Percentiles rank a stretch among this genome's conserved stretches.
Conservation (phyloP, 2,888 invertebrate species). For the Glyphotaelius pellucidus region DNA sequence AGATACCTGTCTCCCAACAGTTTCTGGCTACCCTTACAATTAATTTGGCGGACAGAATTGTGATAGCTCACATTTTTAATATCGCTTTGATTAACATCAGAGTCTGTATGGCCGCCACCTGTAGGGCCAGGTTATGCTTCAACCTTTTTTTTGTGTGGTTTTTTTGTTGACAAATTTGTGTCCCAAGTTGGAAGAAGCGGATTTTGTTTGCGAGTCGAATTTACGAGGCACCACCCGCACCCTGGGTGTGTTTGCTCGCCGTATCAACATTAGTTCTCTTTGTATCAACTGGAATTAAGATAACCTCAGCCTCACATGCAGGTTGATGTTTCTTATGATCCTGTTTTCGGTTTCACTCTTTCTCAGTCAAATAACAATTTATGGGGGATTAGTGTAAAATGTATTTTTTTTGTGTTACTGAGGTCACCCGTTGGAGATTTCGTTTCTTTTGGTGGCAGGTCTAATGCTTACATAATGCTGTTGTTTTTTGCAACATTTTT, state of each 20-base stretch:
- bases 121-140: conserved; percentile 17
- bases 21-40: conserved; percentile 33
- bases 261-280: conserved; percentile 22
- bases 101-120: conserved; percentile 21
- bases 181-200: conserved; percentile 37
- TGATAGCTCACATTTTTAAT: conserved; percentile 13
- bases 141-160: conserved; percentile 41
- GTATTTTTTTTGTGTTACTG: not conserved
- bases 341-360: not conserved
- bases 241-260: conserved; percentile 28
- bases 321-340: not conserved
- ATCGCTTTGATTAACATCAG: not conserved
- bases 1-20: conserved; percentile 29
- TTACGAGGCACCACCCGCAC: conserved; percentile 16
- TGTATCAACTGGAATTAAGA: conserved; percentile 36
- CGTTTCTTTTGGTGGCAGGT: too few relatives aligned
- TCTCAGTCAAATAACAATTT: not conserved
- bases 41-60: conserved; percentile 36
- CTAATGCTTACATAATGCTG: too few relatives aligned
- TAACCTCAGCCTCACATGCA: conserved; percentile 3
- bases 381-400: not conserved
- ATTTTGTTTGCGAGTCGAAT: conserved; percentile 44
- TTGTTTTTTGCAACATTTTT: too few relatives aligned
- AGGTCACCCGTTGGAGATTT: not conserved
- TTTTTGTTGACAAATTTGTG: conserved; percentile 49